Percentiles rank a stretch among this genome's conserved stretches.
phyloP scores from a whole-genome alignment of 2,797 vertebrate genomes.

The Dendrocincla tyrannina region DNA sequence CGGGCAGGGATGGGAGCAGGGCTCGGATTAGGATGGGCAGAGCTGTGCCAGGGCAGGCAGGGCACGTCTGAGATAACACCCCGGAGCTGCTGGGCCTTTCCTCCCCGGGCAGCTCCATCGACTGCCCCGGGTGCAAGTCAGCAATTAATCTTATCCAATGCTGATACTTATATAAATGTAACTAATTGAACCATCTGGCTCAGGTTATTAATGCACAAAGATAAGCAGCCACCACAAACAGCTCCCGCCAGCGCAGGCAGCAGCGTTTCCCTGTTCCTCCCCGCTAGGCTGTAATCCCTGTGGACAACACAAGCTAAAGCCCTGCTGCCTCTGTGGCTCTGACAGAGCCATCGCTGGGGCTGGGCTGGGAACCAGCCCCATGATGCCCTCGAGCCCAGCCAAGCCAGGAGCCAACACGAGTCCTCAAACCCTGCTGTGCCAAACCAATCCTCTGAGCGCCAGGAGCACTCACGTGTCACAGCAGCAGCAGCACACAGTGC shows the following conservation, averaged over 20 bases:
- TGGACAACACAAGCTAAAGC: accelerated
- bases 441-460: accelerated
- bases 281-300: accelerated
- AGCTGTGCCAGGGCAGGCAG: not conserved
- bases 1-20: not conserved
- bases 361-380: not conserved
- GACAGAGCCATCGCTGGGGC: accelerated
- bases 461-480: accelerated
- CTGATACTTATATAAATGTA: not conserved
- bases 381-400: accelerated
- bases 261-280: not conserved
- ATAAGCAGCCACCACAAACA: not conserved
- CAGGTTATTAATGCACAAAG: not conserved
- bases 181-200: not conserved
- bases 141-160: not conserved
- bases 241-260: not conserved
- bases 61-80: not conserved
- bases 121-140: not conserved
- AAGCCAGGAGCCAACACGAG: not conserved
- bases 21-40: accelerated
- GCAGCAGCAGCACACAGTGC: not conserved
- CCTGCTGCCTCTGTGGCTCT: not conserved
- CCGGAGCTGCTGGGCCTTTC: not conserved
- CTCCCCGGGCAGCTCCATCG: not conserved
- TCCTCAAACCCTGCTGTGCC: not conserved